Evolutionary conservation across 1,140 invertebrate species (phyloP), one percentile per base, ranked within the genome.

Genomic region (Procambarus virginalis): DNA sequence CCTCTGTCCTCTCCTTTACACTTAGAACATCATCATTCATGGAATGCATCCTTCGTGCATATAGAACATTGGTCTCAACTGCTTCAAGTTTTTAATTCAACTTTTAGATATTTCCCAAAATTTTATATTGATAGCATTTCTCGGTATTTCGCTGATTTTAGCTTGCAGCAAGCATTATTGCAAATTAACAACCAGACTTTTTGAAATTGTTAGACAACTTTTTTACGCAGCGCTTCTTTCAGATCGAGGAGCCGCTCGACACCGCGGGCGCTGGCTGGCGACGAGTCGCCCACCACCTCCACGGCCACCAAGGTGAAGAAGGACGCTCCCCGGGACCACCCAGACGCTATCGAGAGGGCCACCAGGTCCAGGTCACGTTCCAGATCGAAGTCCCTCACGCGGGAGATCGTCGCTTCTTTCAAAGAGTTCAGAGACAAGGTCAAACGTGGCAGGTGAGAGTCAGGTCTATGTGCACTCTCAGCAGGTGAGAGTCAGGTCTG

Each of bases 401-500:
- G 81, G 46, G 87, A 89, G 75, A 89, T 89, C 51, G 87, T 89
- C 2, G 87, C 87, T 17, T 89, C 87, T 34, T 89, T 89, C 81
- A 89, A 77, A 46, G 87, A 89, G 51, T 89, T 89, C 75, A 83
- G 58, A 55, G 87, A 89, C 12, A 89, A 89, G 75, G 87, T 89
- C 10, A 89, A 70, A 6, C 49, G 87, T 1, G 81, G 87, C 73
- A 89, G 87, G 87, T 89, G 45, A 84, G 87, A 6, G 3, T 34
- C 45, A 3, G 79, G 51, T 51, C 34, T n/a, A 68, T 58, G 10
- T 6, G 5, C 20, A 68, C 14, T 20, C 14, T 3, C 3, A 17
- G 60, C 60, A 68, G 60, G 5, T 68, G 60, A 68, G 17, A 68
- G 3, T 3, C 60, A 68, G 60, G 14, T 9, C 60, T 17, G 9